Evolutionary conservation across 2,113 vertebrate genomes (phyloP), one percentile per base, ranked within the genome.

Genomic region (Tichodroma muraria): DNA sequence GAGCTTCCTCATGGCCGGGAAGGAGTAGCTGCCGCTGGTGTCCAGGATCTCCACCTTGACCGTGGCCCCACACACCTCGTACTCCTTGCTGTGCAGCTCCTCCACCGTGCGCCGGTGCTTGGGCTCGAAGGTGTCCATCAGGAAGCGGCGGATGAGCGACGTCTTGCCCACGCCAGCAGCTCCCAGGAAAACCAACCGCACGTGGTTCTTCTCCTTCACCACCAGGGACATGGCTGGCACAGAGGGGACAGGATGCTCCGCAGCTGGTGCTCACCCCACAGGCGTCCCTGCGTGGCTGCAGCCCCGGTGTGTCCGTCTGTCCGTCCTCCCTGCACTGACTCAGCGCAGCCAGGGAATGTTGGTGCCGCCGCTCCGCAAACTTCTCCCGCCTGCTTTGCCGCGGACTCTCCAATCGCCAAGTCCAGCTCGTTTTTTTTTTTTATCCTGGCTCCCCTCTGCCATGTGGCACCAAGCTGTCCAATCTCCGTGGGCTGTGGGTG

Each of bases 1-100:
- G 89, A 99, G 98, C 88, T 99, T 99, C 88, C 98, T 98, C 98
- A 99, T 99, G 81, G 99, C 99, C 0, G 99, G 99, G 97, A 99
- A 99, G 70, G 98, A 98, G 97, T 99, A 99, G 94, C 99, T 99
- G 60, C 99, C 98, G 0, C 98, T 99, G 91, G 98, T 99, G 98
- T 99, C 99, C 97, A 99, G 96, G 94, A 99, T 98, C 91, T 99
- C 98, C 70, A 99, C 97, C 28, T 97, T 99, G 90, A 99, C 93
- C 47, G 98, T 98, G 70, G 94, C 93, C 56, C 98, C 98, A 1
- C 97, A 97, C 44, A 98, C 97, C 93, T 99, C 98, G 1, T 98
- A 99, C 96, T 99, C 98, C 89, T 97, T 98, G 97, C 98, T 98
- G 98, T 99, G 98, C 92, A 99, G 96, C 98, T 99, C 99, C 95